These are phyloP conservation scores for Subacronicta megacephala DNA, from an alignment of 2,888 invertebrate species.

Conservation along the genomic window DNA sequence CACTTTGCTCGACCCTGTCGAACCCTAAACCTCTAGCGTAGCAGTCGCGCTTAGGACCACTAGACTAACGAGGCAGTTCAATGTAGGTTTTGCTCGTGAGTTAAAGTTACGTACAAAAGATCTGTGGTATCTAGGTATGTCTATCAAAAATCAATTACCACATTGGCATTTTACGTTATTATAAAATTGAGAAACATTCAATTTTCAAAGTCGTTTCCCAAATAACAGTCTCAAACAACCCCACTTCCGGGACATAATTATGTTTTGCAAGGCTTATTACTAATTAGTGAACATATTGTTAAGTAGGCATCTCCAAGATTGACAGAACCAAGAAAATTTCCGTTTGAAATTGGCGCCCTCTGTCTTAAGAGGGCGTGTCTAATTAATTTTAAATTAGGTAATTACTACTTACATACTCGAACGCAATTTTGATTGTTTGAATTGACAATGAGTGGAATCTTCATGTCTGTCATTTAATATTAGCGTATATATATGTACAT, in stretches of 20 bases:
- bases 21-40: too few species aligned
- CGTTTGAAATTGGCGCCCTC: conserved; percentile 9
- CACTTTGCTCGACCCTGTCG: too few species aligned
- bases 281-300: conserved; percentile 2
- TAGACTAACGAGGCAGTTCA: too few species aligned
- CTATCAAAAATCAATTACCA: too few species aligned
- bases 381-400: conserved; percentile 36
- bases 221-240: not conserved
- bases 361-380: not conserved
- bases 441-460: conserved; percentile 3
- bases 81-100: too few species aligned
- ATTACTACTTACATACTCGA: conserved; percentile 17
- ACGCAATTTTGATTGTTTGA: conserved; percentile 10
- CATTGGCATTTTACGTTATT: too few species aligned
- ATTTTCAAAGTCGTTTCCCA: not conserved
- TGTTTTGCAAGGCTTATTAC: not conserved
- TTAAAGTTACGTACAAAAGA: too few species aligned
- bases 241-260: not conserved
- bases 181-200: too few species aligned
- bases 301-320: not conserved
- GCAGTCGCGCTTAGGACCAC: too few species aligned
- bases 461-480: not conserved
- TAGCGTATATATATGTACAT: too few species aligned
- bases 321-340: not conserved
- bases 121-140: too few species aligned